A percentile compares a stretch with the other conserved stretches of the same genome.
Conservation (phyloP, 37 sponge, comb jelly and placozoan species). For the Halisarca cf. caerulea region DNA sequence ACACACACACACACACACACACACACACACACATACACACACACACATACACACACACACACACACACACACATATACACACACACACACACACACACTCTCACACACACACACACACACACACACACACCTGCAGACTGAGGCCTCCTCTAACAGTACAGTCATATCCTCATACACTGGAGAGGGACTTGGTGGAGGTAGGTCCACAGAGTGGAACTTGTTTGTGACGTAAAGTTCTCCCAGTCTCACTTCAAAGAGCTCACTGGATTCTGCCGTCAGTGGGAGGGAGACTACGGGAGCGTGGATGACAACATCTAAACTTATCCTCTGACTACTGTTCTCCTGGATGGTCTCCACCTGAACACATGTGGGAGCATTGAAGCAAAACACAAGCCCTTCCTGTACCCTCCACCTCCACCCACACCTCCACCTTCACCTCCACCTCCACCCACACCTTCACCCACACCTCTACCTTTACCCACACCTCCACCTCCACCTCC, state of each 20-base stretch:
- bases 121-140: slow-evolving; percentile 36
- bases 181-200: not conserved
- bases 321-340: slow-evolving; percentile 41
- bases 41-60: too few species aligned
- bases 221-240: slow-evolving; percentile 57
- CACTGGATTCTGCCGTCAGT: slow-evolving; percentile 32
- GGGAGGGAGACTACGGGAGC: slow-evolving; percentile 69
- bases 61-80: too few species aligned
- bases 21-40: too few species aligned
- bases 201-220: slow-evolving; percentile 45
- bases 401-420: not conserved
- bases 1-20: too few species aligned
- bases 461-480: not conserved
- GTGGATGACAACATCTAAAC: slow-evolving; percentile 43
- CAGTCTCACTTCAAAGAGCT: slow-evolving; percentile 56
- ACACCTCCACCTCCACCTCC: not conserved
- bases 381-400: too few species aligned
- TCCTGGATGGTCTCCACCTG: slow-evolving; percentile 47
- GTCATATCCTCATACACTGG: slow-evolving; percentile 41
- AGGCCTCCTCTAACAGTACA: slow-evolving; percentile 29
- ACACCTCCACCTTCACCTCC: not conserved
- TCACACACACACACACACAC: too few species aligned
- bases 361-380: too few species aligned
- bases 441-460: not conserved
- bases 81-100: too few species aligned